These are phyloP conservation scores for Hydrocynus forskahlii DNA, from an alignment of 2,797 vertebrate species.

Conservation along the genomic window DNA sequence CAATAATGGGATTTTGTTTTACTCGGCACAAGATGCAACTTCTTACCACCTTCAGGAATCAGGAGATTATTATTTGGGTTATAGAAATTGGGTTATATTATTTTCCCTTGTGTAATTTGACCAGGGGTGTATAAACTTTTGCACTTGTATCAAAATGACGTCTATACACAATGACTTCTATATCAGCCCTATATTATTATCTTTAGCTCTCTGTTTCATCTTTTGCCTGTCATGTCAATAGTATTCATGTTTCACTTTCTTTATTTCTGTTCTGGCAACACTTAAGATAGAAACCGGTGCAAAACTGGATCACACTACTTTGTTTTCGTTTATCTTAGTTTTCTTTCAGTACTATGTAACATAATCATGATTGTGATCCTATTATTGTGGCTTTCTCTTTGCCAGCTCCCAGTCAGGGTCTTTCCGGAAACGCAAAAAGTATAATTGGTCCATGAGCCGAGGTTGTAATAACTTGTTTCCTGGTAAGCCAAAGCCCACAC, in stretches of 20 bases:
- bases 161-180: no score
- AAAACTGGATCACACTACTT: not conserved
- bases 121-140: no score
- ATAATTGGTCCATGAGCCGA: constrained; percentile 9
- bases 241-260: no score
- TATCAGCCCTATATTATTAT: no score
- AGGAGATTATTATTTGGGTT: not conserved
- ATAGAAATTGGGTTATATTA: not conserved
- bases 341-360: not conserved
- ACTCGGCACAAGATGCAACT: constrained; percentile 23
- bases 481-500: constrained; percentile 5
- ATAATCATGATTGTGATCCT: not conserved
- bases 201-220: no score
- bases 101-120: no score
- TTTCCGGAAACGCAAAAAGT: constrained; percentile 11
- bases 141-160: no score
- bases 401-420: not conserved
- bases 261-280: not conserved
- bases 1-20: constrained; percentile 59
- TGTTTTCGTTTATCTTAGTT: not conserved
- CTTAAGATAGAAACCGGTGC: no score
- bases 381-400: constrained; percentile 18
- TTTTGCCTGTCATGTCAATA: no score
- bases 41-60: constrained; percentile 14
- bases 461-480: constrained; percentile 5